phyloP scores from a whole-genome alignment of 2,797 vertebrate genomes.

The Balearica regulorum region DNA sequence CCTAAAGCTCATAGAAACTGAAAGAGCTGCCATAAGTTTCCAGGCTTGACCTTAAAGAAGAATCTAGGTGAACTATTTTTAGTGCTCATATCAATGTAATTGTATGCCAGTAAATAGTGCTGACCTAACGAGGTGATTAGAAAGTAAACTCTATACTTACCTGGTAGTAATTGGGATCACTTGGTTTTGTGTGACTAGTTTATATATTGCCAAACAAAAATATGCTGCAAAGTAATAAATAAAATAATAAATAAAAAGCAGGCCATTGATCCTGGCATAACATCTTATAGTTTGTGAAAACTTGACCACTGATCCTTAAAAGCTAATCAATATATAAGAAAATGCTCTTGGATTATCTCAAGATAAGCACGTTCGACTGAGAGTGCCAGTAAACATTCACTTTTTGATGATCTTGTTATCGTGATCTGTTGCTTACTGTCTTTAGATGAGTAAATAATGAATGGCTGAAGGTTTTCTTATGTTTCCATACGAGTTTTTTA shows the following conservation, averaged over 20 bases:
- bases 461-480: neutral
- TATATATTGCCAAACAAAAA: neutral
- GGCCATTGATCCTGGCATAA: accelerated
- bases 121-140: neutral
- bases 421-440: neutral
- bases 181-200: neutral
- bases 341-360: neutral
- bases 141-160: neutral
- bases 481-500: neutral
- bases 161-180: neutral
- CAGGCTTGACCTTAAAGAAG: neutral
- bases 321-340: neutral
- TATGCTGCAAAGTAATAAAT: neutral
- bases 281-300: neutral
- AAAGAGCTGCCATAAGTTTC: neutral
- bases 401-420: neutral
- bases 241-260: neutral
- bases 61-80: conserved; percentile 35
- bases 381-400: neutral
- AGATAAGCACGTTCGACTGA: neutral
- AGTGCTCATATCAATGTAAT: neutral
- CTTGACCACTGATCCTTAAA: neutral
- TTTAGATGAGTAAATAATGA: neutral
- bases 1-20: neutral
- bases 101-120: neutral